A percentile compares a stretch with the other conserved stretches of the same genome.
Conservation (phyloP, 2,888 invertebrate genomes). For the Macrostomum cliftonense region DNA sequence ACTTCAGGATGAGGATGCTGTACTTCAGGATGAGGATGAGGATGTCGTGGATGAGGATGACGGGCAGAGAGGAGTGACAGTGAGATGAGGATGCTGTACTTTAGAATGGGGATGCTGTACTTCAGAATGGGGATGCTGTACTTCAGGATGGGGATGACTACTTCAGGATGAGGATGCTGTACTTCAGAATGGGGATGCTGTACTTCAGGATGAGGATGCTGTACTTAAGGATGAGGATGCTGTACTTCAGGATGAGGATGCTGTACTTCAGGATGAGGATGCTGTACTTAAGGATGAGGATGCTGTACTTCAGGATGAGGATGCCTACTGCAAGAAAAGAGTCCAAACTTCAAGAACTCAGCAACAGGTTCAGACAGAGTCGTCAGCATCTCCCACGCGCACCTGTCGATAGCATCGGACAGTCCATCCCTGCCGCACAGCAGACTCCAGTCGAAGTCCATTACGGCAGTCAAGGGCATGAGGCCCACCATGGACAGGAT, state of each 20-base stretch:
- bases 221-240: conserved; percentile 21
- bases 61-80: too few relatives aligned
- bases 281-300: conserved; percentile 22
- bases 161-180: too few relatives aligned
- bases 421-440: background rate
- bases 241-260: conserved; percentile 24
- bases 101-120: conserved; percentile 25
- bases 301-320: too few relatives aligned
- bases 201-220: too few relatives aligned
- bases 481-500: conserved; percentile 30
- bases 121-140: conserved; percentile 24
- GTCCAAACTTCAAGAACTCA: conserved; percentile 15
- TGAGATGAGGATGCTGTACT: conserved; percentile 24
- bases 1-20: too few relatives aligned
- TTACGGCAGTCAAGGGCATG: conserved; percentile 24
- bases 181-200: too few relatives aligned
- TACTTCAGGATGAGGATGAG: too few relatives aligned
- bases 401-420: conserved; percentile 19
- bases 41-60: too few relatives aligned
- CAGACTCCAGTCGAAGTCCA: too few relatives aligned
- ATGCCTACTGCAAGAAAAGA: too few relatives aligned
- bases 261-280: conserved; percentile 24
- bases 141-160: too few relatives aligned
- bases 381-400: too few relatives aligned
- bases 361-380: conserved; percentile 2